Evolutionary conservation across 2,113 vertebrate genomes (phyloP), one percentile per base, ranked within the genome.

Genomic region (Ptyas mucosa): DNA sequence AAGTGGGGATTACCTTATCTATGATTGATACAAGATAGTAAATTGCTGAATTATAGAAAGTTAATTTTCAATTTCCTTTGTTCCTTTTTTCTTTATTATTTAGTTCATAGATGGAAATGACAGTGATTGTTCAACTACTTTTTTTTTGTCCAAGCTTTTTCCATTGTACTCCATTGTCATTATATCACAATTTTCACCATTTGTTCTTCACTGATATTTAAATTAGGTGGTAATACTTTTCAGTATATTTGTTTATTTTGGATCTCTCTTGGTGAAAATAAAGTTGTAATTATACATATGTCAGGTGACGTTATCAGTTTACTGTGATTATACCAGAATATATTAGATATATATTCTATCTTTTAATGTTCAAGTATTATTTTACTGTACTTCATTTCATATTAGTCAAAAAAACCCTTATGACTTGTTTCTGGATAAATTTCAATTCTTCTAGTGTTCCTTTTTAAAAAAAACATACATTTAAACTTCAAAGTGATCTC

Each of bases 71-170:
- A 4, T 90, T 91, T 39, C 15, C 61, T 93, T 94, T 52, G 95
- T 94, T 88, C 58, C 8, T 26, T 49, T 95, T 95, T 97, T 96
- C 92, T 94, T 57, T 88, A 89, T 51, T 20, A 21, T 95, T 81
- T 94, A 57, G 7, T 95, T 95, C 81, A 93, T 94, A 46, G 92
- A 94, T 96, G 61, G 94, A 75, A 93, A 95, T 8, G 92, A 89
- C 20, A 93, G 26, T 46, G 51, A 89, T 21, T 89, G 92, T 94
- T 95, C 95, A 97, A 90, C 75, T 92, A 75, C 58, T 29, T 51
- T 92, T 92, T 43, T 95, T 29, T 91, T 93, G 34, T 91, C 34
- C 89, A 15, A 69, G 11, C 3, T 95, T 92, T 91, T 91, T 92
- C 87, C 11, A 69, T 0, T 43, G 1, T 9, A 3, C 89, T 34